A percentile compares a stretch with the other conserved stretches of the same genome.
Evolutionary conservation across 1,140 invertebrate genomes (phyloP).

Genomic region (Cylas formicarius): DNA sequence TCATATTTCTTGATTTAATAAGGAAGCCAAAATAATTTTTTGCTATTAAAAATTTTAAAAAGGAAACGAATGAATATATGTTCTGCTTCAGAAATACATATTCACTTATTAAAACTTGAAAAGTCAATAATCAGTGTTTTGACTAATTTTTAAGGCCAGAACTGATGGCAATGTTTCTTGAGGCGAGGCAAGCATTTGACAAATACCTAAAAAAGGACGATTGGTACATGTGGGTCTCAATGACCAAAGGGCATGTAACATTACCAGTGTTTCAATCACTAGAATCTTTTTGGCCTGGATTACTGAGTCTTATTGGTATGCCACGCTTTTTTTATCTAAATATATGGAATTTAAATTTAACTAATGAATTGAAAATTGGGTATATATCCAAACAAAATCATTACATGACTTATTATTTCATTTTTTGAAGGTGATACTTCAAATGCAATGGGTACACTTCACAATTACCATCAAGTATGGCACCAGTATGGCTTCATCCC

Average conservation of each 20-base stretch:
- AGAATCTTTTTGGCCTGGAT: conserved; percentile 97
- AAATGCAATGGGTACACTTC: conserved; percentile 84
- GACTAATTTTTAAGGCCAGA: conserved; percentile 59
- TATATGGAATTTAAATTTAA: not conserved
- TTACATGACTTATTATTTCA: no score
- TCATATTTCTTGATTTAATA: no score
- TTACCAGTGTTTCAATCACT: conserved; percentile 96
- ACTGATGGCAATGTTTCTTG: conserved; percentile 85
- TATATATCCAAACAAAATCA: no score
- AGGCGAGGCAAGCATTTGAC: conserved; percentile 73
- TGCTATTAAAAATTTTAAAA: not conserved
- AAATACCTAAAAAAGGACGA: conserved; percentile 89
- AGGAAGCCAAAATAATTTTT: no score
- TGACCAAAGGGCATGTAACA: conserved; percentile 91
- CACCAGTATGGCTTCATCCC: conserved; percentile 95
- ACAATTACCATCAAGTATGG: conserved; percentile 95
- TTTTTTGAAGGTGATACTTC: conserved; percentile 71
- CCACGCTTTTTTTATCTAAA: not conserved
- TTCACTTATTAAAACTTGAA: no score
- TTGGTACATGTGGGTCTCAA: conserved; percentile 95
- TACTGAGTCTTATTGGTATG: conserved; percentile 81
- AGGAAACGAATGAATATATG: no score
- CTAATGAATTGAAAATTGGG: not conserved
- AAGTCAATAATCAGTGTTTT: no score
- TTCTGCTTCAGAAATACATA: no score